Evolutionary conservation across 2,797 vertebrate genomes (phyloP), one percentile per base, ranked within the genome.

Genomic region (Sebastes kiyomatsui): DNA sequence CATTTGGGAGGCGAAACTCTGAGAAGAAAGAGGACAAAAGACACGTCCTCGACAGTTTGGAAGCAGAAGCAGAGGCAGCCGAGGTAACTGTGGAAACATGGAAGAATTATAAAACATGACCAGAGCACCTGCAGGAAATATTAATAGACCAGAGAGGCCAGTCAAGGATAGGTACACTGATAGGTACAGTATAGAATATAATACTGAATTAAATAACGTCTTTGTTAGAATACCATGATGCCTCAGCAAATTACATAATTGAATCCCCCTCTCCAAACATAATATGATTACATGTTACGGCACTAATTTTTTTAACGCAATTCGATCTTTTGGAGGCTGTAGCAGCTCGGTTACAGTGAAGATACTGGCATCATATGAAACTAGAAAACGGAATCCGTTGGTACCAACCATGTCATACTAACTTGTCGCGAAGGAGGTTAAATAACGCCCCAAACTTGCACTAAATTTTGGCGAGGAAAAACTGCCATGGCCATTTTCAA

Each of bases 41-140:
- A 70, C 59, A 72, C 61, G 85, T 82, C 84, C 85, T 8, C 42
- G n/a, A 67, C 79, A 60, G 68, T 60, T 74, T 77, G 80, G 67
- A 59, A 32, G 27, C 70, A 18, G 72, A 65, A 72, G 69, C 82
- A 87, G 58, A 85, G 84, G 84, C 84, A 87, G 52, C 62, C 1
- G 4, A 16, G 7, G 32, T 23, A 42, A 42, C 38, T 13, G 14
- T 72, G 73, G 76, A 90, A 82, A 82, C 68, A 49, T 52, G 13
- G 32, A 72, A 46, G 49, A 70, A 10, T 54, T 32, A 28, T 67
- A 68, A 35, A 68, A 28, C 58, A 75, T 18, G 25, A 76, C 5
- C 20, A 35, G 28, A 54, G 42, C 1, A 7, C 52, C 23, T 42
- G n/a, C 5, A 62, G 60, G 58, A 83, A 81, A 65, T 59, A 49